Conservation (phyloP, 2,113 vertebrate species). For the Cepphus grylle region DNA sequence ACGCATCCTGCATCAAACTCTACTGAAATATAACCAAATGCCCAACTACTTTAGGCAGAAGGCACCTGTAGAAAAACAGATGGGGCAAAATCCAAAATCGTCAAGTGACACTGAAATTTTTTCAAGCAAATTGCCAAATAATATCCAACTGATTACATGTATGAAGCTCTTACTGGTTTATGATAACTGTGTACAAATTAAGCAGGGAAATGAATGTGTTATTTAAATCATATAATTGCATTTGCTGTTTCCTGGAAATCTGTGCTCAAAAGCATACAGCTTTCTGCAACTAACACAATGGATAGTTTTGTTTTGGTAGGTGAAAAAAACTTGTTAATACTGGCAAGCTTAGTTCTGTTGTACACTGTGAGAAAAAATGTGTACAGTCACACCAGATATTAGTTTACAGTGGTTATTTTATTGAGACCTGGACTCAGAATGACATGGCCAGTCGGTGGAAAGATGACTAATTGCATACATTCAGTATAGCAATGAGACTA, state of each 20-base stretch:
- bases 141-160: neutral
- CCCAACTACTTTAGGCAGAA: neutral
- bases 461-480: neutral
- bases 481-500: neutral
- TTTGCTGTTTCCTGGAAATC: neutral
- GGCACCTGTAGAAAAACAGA: neutral
- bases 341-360: neutral
- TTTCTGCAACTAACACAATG: neutral
- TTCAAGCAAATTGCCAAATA: neutral
- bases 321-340: fast-evolving
- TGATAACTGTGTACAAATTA: neutral
- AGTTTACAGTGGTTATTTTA: neutral
- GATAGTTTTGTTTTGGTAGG: neutral
- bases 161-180: neutral
- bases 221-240: neutral
- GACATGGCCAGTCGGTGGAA: neutral
- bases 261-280: neutral
- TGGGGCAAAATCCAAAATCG: neutral
- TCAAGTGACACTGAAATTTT: neutral
- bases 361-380: neutral
- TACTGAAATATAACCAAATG: neutral
- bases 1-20: neutral
- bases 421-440: neutral
- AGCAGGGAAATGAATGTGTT: neutral
- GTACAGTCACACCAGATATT: neutral